Evolutionary conservation across 2,113 vertebrate genomes (phyloP), one percentile per base, ranked within the genome.

Genomic region (Columba livia): DNA sequence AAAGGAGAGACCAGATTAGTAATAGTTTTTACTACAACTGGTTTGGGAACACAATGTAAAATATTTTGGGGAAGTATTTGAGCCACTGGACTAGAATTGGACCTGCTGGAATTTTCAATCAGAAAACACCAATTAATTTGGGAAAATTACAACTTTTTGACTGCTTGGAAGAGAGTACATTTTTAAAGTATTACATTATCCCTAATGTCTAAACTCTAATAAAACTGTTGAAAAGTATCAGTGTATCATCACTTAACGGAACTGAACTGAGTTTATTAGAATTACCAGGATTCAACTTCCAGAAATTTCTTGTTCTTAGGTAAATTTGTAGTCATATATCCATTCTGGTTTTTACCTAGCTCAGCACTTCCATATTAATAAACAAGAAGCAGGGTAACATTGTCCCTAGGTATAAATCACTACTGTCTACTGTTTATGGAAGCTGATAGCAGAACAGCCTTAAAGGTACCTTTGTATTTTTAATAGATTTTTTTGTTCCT

Each of bases 311-410:
- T 75, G 87, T 95, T 91, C 70, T 77, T 87, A 81, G 58, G 89
- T 50, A 85, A 85, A 85, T 79, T 93, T 92, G 58, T 82, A 87
- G 70, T 69, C 83, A 79, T 58, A 85, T 58, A 62, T 85, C 72
- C 1, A 44, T 44, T 0, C 64, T 85, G 12, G 14, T 71, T 94
- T 86, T 88, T 83, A 62, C 57, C 42, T 38, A 80, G 62, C 47
- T 85, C 85, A 96, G 85, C 82, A 71, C 47, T 89, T 90, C 72
- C 38, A 38, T 66, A 50, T 91, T 84, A 72, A 89, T 88, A 80
- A 91, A 90, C 40, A 88, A 90, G 58, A 73, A 89, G 42, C 26
- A 9, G 5, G 47, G n/a, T 88, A 91, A 79, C 74, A 38, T 85
- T 88, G 87, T 91, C 71, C 73, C 28, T 47, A 19, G 13, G 36